These are phyloP conservation scores for Lemur catta DNA, from an alignment of 2,797 vertebrate species.

Conservation along the genomic window DNA sequence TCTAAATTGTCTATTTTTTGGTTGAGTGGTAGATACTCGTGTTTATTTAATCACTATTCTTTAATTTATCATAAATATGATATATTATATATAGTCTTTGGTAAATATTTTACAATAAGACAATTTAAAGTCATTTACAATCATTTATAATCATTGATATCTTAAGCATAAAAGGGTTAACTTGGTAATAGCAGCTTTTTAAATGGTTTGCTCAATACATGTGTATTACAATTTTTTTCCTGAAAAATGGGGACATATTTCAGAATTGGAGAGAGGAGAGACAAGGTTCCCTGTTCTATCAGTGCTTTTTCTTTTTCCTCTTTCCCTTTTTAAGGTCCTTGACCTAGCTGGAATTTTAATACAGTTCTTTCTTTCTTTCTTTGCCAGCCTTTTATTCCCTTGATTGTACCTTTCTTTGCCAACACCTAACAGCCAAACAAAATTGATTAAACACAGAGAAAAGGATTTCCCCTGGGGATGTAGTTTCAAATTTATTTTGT, in stretches of 20 bases:
- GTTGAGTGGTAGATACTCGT: not conserved
- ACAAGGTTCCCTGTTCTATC: not conserved
- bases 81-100: not conserved
- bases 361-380: not conserved
- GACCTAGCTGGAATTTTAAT: not conserved
- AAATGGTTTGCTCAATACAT: not conserved
- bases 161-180: not conserved
- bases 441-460: conserved; percentile 23
- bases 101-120: not conserved
- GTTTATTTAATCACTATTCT: not conserved
- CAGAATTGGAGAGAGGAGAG: not conserved
- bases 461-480: not conserved
- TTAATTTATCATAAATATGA: not conserved
- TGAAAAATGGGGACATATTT: not conserved
- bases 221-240: not conserved
- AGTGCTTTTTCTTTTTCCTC: not conserved
- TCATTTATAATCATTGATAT: not conserved
- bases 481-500: conserved; percentile 50
- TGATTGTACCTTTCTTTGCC: conserved; percentile 15
- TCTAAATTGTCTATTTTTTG: not conserved
- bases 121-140: not conserved
- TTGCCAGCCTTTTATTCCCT: not conserved
- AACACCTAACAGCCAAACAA: conserved; percentile 25
- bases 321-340: not conserved
- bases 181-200: not conserved